These are phyloP conservation scores for Pollenia griseotomentosa DNA, from an alignment of 2,888 invertebrate species.

Conservation along the genomic window DNA sequence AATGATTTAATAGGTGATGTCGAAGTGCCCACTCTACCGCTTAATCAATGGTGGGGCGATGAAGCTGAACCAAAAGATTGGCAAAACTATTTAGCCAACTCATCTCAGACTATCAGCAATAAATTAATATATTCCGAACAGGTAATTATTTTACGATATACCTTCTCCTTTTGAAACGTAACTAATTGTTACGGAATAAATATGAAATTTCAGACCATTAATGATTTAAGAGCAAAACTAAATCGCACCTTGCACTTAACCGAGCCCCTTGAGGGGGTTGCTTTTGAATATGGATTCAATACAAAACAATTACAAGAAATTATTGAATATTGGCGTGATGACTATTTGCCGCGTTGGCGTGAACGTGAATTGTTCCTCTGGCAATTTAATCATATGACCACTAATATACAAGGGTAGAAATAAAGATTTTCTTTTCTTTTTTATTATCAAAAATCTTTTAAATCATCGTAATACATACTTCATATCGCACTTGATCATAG, in stretches of 20 bases:
- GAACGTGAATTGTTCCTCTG: conserved; percentile 89
- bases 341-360: conserved; percentile 89
- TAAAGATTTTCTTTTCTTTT: not conserved
- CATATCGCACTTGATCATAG: no score
- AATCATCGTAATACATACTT: not conserved
- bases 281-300: conserved; percentile 93
- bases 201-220: conserved; percentile 84
- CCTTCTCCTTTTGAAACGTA: no score
- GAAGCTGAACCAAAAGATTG: conserved; percentile 78
- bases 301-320: conserved; percentile 88
- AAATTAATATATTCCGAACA: conserved; percentile 75
- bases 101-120: conserved; percentile 77
- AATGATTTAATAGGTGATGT: conserved; percentile 75
- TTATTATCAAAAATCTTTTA: conserved; percentile 6
- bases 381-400: conserved; percentile 90
- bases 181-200: not conserved
- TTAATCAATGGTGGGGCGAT: conserved; percentile 82
- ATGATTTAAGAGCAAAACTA: conserved; percentile 86
- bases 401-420: conserved; percentile 88
- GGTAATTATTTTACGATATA: conserved; percentile 70
- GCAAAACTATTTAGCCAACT: conserved; percentile 77
- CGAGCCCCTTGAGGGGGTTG: conserved; percentile 87
- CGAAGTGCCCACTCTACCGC: conserved; percentile 76
- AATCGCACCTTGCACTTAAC: conserved; percentile 84
- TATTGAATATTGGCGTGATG: conserved; percentile 91